Conservation (phyloP, 2,888 invertebrate species). For the Dynastes grantii region DNA sequence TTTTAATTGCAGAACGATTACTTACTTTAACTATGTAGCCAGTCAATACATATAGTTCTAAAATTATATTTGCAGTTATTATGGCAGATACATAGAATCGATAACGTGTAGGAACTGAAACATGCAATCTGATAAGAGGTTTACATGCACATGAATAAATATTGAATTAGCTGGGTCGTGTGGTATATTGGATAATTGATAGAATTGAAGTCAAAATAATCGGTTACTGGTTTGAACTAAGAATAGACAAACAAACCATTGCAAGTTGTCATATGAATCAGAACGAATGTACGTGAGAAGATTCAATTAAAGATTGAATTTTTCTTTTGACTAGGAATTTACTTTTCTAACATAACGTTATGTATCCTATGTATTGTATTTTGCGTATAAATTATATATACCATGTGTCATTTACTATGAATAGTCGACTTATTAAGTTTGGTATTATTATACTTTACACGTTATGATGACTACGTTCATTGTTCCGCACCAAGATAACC, state of each 20-base stretch:
- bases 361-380: too few species aligned
- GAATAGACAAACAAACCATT: neutral
- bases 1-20: too few species aligned
- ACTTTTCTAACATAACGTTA: too few species aligned
- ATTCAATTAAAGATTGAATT: neutral
- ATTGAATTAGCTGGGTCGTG: neutral
- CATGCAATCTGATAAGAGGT: neutral
- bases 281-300: neutral
- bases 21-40: too few species aligned
- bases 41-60: neutral
- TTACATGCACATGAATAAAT: constrained; percentile 15
- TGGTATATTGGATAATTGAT: neutral
- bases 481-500: too few species aligned
- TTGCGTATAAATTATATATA: too few species aligned
- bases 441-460: too few species aligned
- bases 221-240: neutral
- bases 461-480: too few species aligned
- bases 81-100: neutral
- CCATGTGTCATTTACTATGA: too few species aligned
- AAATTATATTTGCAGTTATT: neutral
- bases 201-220: neutral
- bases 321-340: too few species aligned
- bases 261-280: too few species aligned
- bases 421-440: too few species aligned
- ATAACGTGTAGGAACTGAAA: neutral